Percentiles rank a stretch among this genome's conserved stretches.
Evolutionary conservation across 2,888 invertebrate species (phyloP).

Genomic region (Chironomus riparius): DNA sequence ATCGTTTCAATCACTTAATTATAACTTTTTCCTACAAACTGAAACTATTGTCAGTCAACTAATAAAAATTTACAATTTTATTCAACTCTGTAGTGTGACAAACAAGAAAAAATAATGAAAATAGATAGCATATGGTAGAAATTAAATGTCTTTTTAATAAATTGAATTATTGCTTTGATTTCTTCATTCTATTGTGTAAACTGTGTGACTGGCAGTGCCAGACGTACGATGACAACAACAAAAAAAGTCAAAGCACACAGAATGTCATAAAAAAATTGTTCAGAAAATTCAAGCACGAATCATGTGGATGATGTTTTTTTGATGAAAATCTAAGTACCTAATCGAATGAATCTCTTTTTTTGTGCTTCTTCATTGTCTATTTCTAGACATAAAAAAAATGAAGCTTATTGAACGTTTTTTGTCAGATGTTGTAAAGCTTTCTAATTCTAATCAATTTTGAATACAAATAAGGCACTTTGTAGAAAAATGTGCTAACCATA

Average conservation of each 20-base stretch:
- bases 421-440: neutral
- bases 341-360: neutral
- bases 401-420: too few species aligned
- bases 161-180: neutral
- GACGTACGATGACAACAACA: neutral
- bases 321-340: neutral
- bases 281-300: neutral
- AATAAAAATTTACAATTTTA: too few species aligned
- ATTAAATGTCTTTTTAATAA: neutral
- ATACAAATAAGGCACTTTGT: neutral
- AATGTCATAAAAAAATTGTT: neutral
- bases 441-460: neutral
- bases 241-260: neutral
- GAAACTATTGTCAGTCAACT: too few species aligned
- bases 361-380: neutral
- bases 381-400: too few species aligned
- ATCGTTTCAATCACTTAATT: too few species aligned
- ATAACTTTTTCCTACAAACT: too few species aligned
- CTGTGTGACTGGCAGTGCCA: neutral
- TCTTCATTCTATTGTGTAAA: neutral
- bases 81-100: neutral
- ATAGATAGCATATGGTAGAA: neutral
- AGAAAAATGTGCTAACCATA: neutral
- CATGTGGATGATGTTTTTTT: neutral
- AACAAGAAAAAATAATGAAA: neutral